Conservation (phyloP, 2,888 invertebrate species). For the Balanococcus diminutus region DNA sequence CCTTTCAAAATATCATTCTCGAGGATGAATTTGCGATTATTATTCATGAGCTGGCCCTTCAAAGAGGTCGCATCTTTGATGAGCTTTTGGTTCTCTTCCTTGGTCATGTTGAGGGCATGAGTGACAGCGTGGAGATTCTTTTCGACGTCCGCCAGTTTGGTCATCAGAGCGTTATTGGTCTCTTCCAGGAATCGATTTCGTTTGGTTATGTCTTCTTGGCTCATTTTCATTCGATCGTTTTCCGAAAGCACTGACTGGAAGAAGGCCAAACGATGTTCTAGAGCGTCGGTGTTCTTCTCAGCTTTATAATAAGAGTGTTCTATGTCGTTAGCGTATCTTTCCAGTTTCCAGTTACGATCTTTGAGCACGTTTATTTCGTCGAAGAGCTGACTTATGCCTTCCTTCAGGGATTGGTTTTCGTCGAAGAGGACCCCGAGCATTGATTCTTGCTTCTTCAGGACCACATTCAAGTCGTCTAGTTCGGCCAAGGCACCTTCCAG, state of each 20-base stretch:
- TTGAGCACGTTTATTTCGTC: slow-evolving; percentile 46
- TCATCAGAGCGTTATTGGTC: background rate
- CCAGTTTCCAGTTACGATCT: slow-evolving; percentile 51
- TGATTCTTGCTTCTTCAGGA: slow-evolving; percentile 47
- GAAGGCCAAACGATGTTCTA: slow-evolving; percentile 4
- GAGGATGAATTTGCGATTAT: background rate
- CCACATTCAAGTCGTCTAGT: slow-evolving; percentile 40
- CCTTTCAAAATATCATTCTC: slow-evolving; percentile 25
- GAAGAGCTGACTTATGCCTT: slow-evolving; percentile 44
- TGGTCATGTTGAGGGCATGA: slow-evolving; percentile 15
- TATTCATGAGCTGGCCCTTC: background rate
- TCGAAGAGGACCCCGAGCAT: slow-evolving; percentile 44
- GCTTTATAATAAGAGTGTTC: slow-evolving; percentile 43
- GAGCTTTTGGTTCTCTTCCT: slow-evolving; percentile 43
- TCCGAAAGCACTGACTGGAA: slow-evolving; percentile 13
- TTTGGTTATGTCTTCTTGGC: background rate
- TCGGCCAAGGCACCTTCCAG: slow-evolving; percentile 48
- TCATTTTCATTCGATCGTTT: slow-evolving; percentile 23
- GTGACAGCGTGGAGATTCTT: background rate
- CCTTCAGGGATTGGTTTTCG: slow-evolving; percentile 45
- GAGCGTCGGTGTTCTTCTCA: slow-evolving; percentile 35
- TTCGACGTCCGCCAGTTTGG: background rate
- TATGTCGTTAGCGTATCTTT: slow-evolving; percentile 36
- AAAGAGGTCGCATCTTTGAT: background rate
- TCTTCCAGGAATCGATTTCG: slow-evolving; percentile 16